Evolutionary conservation across 2,888 invertebrate species (phyloP).

Genomic region (Rhingia rostrata): DNA sequence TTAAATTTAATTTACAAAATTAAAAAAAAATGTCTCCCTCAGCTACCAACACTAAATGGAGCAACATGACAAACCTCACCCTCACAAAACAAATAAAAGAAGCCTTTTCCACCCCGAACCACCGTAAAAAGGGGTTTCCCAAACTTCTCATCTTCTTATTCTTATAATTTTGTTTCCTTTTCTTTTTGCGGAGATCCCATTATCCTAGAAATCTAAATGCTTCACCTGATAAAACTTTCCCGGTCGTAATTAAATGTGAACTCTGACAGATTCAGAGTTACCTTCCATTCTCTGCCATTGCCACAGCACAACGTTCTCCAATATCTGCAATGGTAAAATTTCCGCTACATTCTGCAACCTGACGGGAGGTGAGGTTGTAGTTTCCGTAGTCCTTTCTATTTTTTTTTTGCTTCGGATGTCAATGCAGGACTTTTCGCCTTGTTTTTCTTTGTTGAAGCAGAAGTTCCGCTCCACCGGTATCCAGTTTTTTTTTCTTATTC

Average conservation of each 20-base stretch:
- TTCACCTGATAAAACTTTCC: slow-evolving; percentile 74
- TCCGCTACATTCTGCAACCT: slow-evolving; percentile 55
- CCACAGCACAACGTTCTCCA: slow-evolving; percentile 21
- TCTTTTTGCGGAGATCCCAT: slow-evolving; percentile 50
- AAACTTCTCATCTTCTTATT: not conserved
- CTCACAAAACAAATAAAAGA: too few relatives aligned
- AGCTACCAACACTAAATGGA: too few relatives aligned
- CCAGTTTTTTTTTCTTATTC: slow-evolving; percentile 11
- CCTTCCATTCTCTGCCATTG: slow-evolving; percentile 38
- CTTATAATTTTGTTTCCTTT: slow-evolving; percentile 18
- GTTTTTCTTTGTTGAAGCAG: slow-evolving; percentile 69
- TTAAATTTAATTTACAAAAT: too few relatives aligned
- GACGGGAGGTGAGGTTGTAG: slow-evolving; percentile 6
- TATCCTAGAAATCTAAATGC: slow-evolving; percentile 72
- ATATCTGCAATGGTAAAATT: slow-evolving; percentile 64
- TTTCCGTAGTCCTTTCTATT: slow-evolving; percentile 25
- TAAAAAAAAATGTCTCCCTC: too few relatives aligned
- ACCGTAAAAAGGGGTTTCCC: not conserved
- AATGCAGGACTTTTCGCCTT: slow-evolving; percentile 74
- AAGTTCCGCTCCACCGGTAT: slow-evolving; percentile 57
- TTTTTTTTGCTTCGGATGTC: slow-evolving; percentile 54
- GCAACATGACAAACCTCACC: too few relatives aligned
- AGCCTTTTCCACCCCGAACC: too few relatives aligned
- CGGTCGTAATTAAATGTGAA: slow-evolving; percentile 74
- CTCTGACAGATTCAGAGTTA: slow-evolving; percentile 69